A percentile compares a stretch with the other conserved stretches of the same genome.
Evolutionary conservation across 1,140 invertebrate genomes (phyloP).

Genomic region (Ylistrum balloti): DNA sequence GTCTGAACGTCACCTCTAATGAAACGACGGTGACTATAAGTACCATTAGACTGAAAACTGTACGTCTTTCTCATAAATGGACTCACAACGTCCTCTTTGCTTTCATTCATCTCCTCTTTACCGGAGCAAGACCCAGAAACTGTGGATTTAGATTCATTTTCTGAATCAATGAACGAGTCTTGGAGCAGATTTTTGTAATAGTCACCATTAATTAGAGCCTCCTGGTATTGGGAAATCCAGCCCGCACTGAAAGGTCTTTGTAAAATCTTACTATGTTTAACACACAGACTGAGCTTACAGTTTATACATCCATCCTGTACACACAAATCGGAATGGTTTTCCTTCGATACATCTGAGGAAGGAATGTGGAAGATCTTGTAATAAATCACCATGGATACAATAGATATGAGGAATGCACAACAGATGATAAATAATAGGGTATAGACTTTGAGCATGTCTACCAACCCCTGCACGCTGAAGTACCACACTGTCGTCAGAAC

Average conservation of each 20-base stretch:
- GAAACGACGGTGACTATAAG: slow-evolving; percentile 70
- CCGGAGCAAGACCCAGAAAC: slow-evolving; percentile 57
- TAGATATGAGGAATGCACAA: slow-evolving; percentile 89
- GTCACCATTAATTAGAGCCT: slow-evolving; percentile 66
- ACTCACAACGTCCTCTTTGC: slow-evolving; percentile 48
- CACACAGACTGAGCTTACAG: slow-evolving; percentile 74
- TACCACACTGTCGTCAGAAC: slow-evolving; percentile 84
- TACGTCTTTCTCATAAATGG: slow-evolving; percentile 45
- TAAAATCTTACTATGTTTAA: slow-evolving; percentile 69
- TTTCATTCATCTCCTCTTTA: slow-evolving; percentile 49
- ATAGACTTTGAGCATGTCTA: slow-evolving; percentile 56
- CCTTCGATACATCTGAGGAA: slow-evolving; percentile 78
- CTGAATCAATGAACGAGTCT: slow-evolving; percentile 71
- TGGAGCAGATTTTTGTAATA: slow-evolving; percentile 74
- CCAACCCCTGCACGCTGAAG: slow-evolving; percentile 47
- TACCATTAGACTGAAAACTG: slow-evolving; percentile 66
- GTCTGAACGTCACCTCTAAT: slow-evolving; percentile 63
- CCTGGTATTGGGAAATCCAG: slow-evolving; percentile 72
- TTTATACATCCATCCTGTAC: slow-evolving; percentile 72
- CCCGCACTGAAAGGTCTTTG: slow-evolving; percentile 72
- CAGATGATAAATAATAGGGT: slow-evolving; percentile 85
- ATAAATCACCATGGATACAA: slow-evolving; percentile 92
- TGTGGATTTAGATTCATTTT: slow-evolving; percentile 56
- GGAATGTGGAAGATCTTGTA: slow-evolving; percentile 89
- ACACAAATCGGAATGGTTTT: slow-evolving; percentile 63